Evolutionary conservation across 2,797 vertebrate genomes (phyloP).

Genomic region (Anisognathus igniventris): DNA sequence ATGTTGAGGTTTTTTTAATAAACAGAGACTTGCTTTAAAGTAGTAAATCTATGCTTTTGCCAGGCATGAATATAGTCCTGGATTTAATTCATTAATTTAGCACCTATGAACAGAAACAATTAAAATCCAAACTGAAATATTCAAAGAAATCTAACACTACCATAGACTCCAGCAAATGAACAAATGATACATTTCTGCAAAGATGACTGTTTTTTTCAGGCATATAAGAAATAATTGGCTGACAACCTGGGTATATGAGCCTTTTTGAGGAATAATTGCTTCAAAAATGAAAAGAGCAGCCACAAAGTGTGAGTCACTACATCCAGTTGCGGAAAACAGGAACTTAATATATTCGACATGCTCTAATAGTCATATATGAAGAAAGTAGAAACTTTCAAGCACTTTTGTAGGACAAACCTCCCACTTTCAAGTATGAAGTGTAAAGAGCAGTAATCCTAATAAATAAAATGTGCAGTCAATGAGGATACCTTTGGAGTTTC

Average conservation of each 20-base stretch:
- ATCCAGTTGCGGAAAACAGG: conserved; percentile 19
- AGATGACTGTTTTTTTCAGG: background rate
- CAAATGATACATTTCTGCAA: background rate
- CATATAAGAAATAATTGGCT: conserved; percentile 31
- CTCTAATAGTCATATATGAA: background rate
- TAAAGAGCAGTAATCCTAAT: background rate
- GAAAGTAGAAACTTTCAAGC: background rate
- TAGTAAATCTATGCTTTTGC: background rate
- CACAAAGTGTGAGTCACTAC: conserved; percentile 1
- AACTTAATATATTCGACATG: background rate
- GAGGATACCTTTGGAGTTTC: background rate
- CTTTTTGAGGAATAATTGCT: background rate
- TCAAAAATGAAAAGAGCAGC: background rate
- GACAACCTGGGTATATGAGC: background rate
- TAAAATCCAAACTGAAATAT: background rate
- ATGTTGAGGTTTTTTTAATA: background rate
- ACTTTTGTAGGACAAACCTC: background rate
- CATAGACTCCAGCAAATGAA: background rate
- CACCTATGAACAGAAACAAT: background rate
- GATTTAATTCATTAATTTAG: background rate
- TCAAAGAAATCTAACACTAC: background rate
- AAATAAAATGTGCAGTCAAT: background rate
- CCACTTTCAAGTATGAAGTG: background rate
- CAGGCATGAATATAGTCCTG: background rate
- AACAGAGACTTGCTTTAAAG: background rate